Evolutionary conservation across 2,797 vertebrate species (phyloP).

Genomic region (Danio kyathit): DNA sequence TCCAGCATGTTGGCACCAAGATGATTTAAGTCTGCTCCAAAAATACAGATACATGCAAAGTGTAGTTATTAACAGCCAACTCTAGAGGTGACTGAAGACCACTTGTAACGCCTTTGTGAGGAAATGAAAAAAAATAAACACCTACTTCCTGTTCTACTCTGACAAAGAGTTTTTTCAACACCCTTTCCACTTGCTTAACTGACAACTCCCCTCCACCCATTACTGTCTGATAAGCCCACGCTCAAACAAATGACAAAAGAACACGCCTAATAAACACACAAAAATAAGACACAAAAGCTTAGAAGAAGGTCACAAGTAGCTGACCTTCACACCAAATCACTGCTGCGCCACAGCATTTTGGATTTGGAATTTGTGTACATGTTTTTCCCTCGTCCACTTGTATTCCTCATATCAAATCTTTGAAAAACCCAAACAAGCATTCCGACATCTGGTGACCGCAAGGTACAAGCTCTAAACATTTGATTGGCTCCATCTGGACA

Average conservation of each 20-base stretch:
- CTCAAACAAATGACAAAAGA: constrained; percentile 58
- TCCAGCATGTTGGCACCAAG: background rate
- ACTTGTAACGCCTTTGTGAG: constrained; percentile 75
- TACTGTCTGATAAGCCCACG: constrained; percentile 21
- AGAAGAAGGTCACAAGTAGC: background rate
- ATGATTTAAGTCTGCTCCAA: background rate
- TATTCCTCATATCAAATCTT: constrained; percentile 4
- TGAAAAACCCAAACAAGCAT: constrained; percentile 23
- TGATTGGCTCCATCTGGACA: constrained; percentile 43
- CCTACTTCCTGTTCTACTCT: constrained; percentile 81
- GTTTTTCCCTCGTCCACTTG: background rate
- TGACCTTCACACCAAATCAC: background rate
- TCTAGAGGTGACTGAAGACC: constrained; percentile 69
- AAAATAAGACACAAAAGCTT: background rate
- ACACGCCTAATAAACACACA: constrained; percentile 50
- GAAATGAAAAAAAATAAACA: constrained; percentile 86
- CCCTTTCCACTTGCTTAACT: constrained; percentile 41
- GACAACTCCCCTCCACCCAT: background rate
- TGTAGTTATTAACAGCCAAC: constrained; percentile 60
- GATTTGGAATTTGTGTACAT: background rate
- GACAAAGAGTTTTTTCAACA: constrained; percentile 70
- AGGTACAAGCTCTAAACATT: constrained; percentile 29
- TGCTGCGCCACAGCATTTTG: background rate
- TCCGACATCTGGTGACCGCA: constrained; percentile 42
- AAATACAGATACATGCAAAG: background rate